Base-by-base conservation (phyloP, 2,113 vertebrate species). In the Brachypodius melanocephalos region DNA sequence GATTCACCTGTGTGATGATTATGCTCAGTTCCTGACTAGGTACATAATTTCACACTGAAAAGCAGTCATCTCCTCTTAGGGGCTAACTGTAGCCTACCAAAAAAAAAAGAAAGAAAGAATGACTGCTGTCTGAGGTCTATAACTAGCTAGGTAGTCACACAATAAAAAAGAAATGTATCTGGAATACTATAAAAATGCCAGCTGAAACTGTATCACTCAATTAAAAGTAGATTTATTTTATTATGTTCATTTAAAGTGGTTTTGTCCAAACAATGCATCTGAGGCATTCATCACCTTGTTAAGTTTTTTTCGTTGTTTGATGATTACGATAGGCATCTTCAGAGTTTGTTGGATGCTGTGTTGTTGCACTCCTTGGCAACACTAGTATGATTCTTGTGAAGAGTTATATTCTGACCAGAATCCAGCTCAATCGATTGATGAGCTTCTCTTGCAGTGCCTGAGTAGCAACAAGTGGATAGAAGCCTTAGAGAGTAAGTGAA, bases 21-120 rank as follows among this genome's bases (percentile, higher is more conserved):
- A 78, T 96, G 68, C 88, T 95, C 94, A 87, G 21, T 96, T 97
- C 92, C 81, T 96, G 94, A 73, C 89, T 79, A 75, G 85, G 75
- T 93, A 45, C 92, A 96, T 96, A 90, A 96, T 93, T 96, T 91
- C 95, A 76, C 81, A 93, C 65, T 94, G 88, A 91, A 94, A 95
- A 89, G 29, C 63, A 86, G 89, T 76, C 85, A 71, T 93, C 46
- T 90, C 59, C 32, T 95, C 49, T 58, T 74, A 91, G 79, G 57
- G 87, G 90, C 46, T 10, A 14, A 36, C 28, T 58, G 24, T 32
- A 89, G 28, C 38, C 52, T 95, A 61, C 12, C 26, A 77, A 69
- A 40, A 57, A 31, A 24, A 36, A 13, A 36, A 7, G 3, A 9
- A 46, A 58, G 1, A 32, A 15, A 45, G 10, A 62, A 20, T 0